Conservation (phyloP, 1,140 invertebrate genomes). For the Procambarus clarkii region DNA sequence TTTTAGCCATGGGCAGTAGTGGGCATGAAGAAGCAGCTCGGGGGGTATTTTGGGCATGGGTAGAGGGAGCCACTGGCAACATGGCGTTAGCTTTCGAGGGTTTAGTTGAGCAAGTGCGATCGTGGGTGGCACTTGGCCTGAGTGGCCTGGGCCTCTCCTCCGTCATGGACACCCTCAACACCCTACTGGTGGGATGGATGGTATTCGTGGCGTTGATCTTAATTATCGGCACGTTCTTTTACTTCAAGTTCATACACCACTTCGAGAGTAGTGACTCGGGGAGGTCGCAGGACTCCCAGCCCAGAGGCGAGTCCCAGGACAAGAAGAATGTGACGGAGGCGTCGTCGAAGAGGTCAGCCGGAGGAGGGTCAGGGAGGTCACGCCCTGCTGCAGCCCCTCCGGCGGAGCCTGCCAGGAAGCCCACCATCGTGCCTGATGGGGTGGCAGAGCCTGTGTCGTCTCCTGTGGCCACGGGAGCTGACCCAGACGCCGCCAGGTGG, state of each 20-base stretch:
- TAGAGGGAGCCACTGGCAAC: conserved; percentile 66
- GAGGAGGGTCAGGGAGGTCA: neutral
- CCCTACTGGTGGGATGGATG: conserved; percentile 65
- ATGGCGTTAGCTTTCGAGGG: conserved; percentile 51
- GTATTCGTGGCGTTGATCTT: conserved; percentile 56
- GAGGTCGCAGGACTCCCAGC: neutral
- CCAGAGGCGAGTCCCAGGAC: neutral
- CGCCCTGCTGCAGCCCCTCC: neutral
- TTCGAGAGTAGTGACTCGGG: conserved; percentile 15
- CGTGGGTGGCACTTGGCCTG: conserved; percentile 51
- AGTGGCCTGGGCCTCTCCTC: conserved; percentile 38
- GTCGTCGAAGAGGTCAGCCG: neutral
- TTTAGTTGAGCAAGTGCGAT: conserved; percentile 67
- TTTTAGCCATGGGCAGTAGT: conserved; percentile 67
- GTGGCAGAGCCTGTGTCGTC: conserved; percentile 25
- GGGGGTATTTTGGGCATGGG: conserved; percentile 67
- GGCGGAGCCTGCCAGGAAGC: conserved; percentile 24
- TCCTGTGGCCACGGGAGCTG: conserved; percentile 59
- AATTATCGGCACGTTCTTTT: conserved; percentile 52
- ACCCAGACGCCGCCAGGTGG: conserved; percentile 60
- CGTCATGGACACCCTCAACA: conserved; percentile 68
- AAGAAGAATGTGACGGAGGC: neutral
- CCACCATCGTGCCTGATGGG: conserved; percentile 56
- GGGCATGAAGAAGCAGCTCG: conserved; percentile 53
- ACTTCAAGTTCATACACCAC: conserved; percentile 53